Evolutionary conservation across 2,888 invertebrate species (phyloP).

Genomic region (Chaetogeoica ovagalla): DNA sequence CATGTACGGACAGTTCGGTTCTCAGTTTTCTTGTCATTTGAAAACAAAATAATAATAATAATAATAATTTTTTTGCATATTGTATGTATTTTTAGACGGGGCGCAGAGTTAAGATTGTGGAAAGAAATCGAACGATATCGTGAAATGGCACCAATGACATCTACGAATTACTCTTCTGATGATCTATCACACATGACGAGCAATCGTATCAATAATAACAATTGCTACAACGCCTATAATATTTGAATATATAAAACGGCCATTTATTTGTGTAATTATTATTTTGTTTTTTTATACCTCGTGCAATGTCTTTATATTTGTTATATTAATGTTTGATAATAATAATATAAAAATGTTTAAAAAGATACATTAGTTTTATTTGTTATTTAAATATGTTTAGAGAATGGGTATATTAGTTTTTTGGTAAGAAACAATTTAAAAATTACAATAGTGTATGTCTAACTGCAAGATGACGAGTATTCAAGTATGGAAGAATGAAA

Average conservation of each 20-base stretch:
- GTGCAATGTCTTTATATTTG: slow-evolving; percentile 13
- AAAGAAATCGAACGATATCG: slow-evolving; percentile 66
- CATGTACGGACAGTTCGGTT: too few relatives aligned
- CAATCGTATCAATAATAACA: slow-evolving; percentile 19
- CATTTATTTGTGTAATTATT: not conserved
- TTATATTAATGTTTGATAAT: not conserved
- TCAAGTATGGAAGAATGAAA: too few relatives aligned
- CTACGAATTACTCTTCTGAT: not conserved
- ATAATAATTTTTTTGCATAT: slow-evolving; percentile 21
- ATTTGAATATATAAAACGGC: too few relatives aligned
- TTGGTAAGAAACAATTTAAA: too few relatives aligned
- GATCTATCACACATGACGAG: not conserved
- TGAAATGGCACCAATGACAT: not conserved
- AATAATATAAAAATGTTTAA: too few relatives aligned
- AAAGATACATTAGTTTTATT: too few relatives aligned
- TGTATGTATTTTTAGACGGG: slow-evolving; percentile 65
- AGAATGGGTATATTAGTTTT: too few relatives aligned
- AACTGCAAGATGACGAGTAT: too few relatives aligned
- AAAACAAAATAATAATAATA: not conserved
- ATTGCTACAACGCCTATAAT: not conserved
- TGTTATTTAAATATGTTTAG: too few relatives aligned
- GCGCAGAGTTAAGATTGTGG: slow-evolving; percentile 84
- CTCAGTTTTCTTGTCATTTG: too few relatives aligned
- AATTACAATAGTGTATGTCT: too few relatives aligned
- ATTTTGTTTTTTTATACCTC: slow-evolving; percentile 11